Conservation (phyloP, 2,888 invertebrate species). For the Cryptus armator region DNA sequence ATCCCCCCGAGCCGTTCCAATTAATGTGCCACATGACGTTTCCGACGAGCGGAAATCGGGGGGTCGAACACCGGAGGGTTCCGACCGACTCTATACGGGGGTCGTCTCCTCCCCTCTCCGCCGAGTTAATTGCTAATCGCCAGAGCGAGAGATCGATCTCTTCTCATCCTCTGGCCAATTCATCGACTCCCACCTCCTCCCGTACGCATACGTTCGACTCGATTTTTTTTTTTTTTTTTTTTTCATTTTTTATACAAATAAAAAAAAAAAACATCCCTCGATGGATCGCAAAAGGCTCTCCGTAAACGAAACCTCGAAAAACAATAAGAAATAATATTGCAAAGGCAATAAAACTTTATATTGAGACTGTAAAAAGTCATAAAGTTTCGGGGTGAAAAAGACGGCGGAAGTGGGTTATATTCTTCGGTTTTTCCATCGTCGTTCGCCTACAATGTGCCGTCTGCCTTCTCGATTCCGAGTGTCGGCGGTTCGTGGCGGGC, state of each 20-base stretch:
- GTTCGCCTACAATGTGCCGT: not conserved
- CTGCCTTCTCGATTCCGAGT: conserved; percentile 28
- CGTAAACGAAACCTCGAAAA: not conserved
- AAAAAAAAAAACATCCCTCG: too few species aligned
- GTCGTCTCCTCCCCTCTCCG: conserved; percentile 20
- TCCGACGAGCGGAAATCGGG: conserved; percentile 81
- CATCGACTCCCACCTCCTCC: conserved; percentile 17
- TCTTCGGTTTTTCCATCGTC: conserved; percentile 43
- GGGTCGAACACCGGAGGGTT: conserved; percentile 61
- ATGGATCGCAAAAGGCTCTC: too few species aligned
- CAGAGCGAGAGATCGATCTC: conserved; percentile 40
- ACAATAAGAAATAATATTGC: not conserved
- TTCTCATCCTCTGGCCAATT: conserved; percentile 26
- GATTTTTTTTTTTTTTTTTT: conserved; percentile 30
- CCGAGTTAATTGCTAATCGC: conserved; percentile 79
- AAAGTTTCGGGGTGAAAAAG: conserved; percentile 34
- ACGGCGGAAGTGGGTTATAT: conserved; percentile 10
- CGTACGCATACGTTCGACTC: conserved; percentile 9
- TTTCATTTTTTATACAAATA: too few species aligned
- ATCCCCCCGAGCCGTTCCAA: conserved; percentile 79
- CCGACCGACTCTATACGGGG: conserved; percentile 43
- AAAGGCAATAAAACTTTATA: conserved; percentile 16
- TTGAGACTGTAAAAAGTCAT: conserved; percentile 12
- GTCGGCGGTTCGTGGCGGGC: conserved; percentile 60
- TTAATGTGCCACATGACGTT: conserved; percentile 84